These are phyloP conservation scores for Cliona cf. orientalis DNA, from an alignment of 37 sponge, comb jelly and placozoan species.

Conservation along the genomic window DNA sequence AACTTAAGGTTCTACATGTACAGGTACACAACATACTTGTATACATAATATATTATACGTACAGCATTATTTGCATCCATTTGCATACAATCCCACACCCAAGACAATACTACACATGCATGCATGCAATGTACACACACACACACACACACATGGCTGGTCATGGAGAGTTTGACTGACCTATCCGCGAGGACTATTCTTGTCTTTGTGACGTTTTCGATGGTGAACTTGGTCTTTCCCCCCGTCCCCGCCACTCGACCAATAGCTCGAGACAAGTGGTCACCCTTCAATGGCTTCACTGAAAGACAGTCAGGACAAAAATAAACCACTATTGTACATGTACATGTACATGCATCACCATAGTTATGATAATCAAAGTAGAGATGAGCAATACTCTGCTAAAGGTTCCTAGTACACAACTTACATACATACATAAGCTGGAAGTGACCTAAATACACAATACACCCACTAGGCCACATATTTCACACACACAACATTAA, in stretches of 20 bases:
- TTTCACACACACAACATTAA: too few species aligned
- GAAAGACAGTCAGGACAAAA: too few species aligned
- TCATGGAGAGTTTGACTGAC: constrained; percentile 28
- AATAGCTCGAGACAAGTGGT: constrained; percentile 97
- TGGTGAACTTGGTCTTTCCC: constrained; percentile 99
- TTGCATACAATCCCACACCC: background rate
- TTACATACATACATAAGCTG: too few species aligned
- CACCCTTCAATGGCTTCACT: constrained; percentile 97
- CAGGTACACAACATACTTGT: background rate
- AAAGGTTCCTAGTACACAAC: too few species aligned
- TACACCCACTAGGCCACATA: too few species aligned
- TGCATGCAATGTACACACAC: background rate
- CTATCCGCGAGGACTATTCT: constrained; percentile 97
- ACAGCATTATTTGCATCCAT: background rate
- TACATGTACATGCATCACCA: too few species aligned
- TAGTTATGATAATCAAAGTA: too few species aligned
- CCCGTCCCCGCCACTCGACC: constrained; percentile 99
- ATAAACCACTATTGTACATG: too few species aligned
- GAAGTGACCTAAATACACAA: too few species aligned
- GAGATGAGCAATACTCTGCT: too few species aligned
- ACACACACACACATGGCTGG: constrained; percentile 13
- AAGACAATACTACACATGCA: background rate
- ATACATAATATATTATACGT: background rate
- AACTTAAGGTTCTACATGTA: too few species aligned
- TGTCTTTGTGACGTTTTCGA: constrained; percentile 99